A percentile compares a stretch with the other conserved stretches of the same genome.
Conservation (phyloP, 2,888 invertebrate species). For the Chrysotoxum bicinctum region DNA sequence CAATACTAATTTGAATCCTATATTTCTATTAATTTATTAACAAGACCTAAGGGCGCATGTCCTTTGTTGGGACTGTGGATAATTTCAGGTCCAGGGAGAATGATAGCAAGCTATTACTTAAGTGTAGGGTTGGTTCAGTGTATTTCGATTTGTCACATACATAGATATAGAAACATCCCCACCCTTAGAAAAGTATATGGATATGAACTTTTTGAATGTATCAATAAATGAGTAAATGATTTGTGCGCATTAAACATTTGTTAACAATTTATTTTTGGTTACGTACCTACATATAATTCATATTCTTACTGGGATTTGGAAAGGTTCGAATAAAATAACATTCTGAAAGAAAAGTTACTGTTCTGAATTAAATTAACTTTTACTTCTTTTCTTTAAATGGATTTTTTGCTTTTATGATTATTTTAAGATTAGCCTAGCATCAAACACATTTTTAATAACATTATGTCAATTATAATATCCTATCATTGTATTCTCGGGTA, state of each 20-base stretch:
- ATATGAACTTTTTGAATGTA: background rate
- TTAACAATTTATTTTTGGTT: background rate
- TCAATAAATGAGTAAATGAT: background rate
- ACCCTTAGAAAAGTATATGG: background rate
- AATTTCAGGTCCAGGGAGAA: background rate
- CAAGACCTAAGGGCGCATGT: slow-evolving; percentile 33
- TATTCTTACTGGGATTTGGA: too few relatives aligned
- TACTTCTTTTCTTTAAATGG: too few relatives aligned
- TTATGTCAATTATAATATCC: too few relatives aligned
- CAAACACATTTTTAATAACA: too few relatives aligned
- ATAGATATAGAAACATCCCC: background rate
- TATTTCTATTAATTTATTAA: slow-evolving; percentile 22
- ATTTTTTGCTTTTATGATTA: too few relatives aligned
- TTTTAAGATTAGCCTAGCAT: too few relatives aligned
- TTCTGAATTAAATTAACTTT: too few relatives aligned
- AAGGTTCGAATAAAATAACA: too few relatives aligned
- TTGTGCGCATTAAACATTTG: background rate
- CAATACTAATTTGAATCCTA: background rate
- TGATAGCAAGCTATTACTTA: background rate
- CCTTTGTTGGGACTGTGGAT: background rate
- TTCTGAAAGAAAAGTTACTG: too few relatives aligned
- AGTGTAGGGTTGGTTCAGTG: background rate
- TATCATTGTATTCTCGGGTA: too few relatives aligned
- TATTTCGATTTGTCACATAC: background rate
- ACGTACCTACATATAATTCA: too few relatives aligned